Evolutionary conservation across 1,140 invertebrate species (phyloP), one percentile per base, ranked within the genome.

Genomic region (Brachionus rotundiformis): DNA sequence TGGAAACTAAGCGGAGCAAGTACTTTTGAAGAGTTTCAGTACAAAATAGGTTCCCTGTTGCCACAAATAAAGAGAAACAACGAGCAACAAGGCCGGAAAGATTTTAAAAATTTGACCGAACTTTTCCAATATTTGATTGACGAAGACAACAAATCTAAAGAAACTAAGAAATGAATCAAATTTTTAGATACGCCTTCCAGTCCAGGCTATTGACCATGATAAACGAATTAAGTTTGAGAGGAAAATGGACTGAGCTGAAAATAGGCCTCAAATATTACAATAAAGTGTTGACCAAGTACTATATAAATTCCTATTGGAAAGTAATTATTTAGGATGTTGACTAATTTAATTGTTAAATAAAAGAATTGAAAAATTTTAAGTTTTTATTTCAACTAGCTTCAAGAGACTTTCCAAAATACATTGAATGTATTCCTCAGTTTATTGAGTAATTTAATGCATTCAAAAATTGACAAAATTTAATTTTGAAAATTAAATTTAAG

Each of bases 51-150:
- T 16, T 71, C 41, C 7, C 39, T 39, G 0, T 54, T 82, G 36
- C 81, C 81, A 7, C 13, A 54, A 16, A 47, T 82, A 44, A 82
- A 61, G 19, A 4, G 47, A 13, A 54, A 71, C 7, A 73, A 49
- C 29, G 59, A 81, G 27, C 61, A 75, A 23, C 29, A 82, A 33
- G 81, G 81, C 19, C 16, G 81, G n/a, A 82, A 23, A 8, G 81
- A 82, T 31, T 82, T 82, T 41, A 59, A 71, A 54, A 82, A 73
- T 61, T 61, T 82, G 13, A 82, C 81, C 0, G 81, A 82, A 73
- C 23, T 82, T 31, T 47, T 75, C 19, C 41, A 82, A 71, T 82
- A 71, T 61, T 25, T 82, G 36, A 71, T 49, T 29, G 81, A 82
- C 23, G 65, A 71, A 61, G 81, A 82, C 16, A 65, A 68, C 1